Percentiles rank a stretch among this genome's conserved stretches.
phyloP scores from a whole-genome alignment of 2,113 vertebrate species.

The Cepphus grylle region DNA sequence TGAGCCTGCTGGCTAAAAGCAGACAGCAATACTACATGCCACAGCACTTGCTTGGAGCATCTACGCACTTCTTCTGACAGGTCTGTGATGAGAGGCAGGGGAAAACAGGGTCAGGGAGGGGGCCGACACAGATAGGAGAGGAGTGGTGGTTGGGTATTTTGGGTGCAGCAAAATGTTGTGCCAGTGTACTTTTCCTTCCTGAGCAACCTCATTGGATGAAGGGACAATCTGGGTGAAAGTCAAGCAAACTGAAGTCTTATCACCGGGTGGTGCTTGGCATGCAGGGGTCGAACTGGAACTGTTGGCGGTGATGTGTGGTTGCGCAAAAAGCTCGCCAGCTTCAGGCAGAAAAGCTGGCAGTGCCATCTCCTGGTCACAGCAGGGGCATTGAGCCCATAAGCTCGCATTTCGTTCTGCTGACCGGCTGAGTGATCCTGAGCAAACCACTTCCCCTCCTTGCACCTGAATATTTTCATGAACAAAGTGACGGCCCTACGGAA shows the following conservation, averaged over 20 bases:
- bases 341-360: neutral
- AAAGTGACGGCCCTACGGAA: neutral
- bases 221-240: neutral
- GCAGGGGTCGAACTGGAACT: neutral
- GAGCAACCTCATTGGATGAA: neutral
- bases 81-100: neutral
- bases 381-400: neutral
- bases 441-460: neutral
- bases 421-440: neutral
- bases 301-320: neutral
- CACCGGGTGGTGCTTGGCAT: neutral
- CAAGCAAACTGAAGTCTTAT: neutral
- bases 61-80: neutral
- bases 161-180: neutral
- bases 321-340: fast-evolving
- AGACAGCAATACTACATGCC: neutral
- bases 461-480: neutral
- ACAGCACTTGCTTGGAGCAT: neutral
- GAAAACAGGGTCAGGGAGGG: neutral
- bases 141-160: neutral
- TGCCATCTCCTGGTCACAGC: slow-evolving; percentile 41
- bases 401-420: fast-evolving
- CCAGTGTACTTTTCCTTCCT: neutral
- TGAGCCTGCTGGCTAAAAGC: neutral
- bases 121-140: neutral